Evolutionary conservation across 2,888 invertebrate species (phyloP), one percentile per base, ranked within the genome.

Genomic region (Lasioglossum oenotherae): DNA sequence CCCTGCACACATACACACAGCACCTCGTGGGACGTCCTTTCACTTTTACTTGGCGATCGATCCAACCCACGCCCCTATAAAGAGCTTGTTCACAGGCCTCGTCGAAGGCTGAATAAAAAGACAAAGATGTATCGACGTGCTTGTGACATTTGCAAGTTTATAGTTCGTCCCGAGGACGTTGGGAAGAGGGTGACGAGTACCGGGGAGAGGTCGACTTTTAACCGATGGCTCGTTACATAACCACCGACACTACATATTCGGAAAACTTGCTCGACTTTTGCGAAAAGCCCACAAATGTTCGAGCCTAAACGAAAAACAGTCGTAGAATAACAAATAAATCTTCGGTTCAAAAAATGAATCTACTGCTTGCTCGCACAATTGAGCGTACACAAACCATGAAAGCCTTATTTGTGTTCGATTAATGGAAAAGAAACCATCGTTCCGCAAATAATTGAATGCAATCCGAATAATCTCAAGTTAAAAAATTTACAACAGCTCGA

Each of bases 41-140:
- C 90, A 92, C 92, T 93, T 92, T 92, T 92, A 91, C 82, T 80
- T 82, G 75, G 41, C 89, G 85, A 93, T 92, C 92, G 92, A 92
- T 92, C 91, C 85, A 80, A 87, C 90, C 92, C 86, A 92, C 92
- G 92, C 88, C 86, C 85, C 87, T 86, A 76, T 78, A 72, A 73
- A 85, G 64, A 77, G 78, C 72, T 87, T 88, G 84, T 88, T 87
- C 88, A 85, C 81, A 72, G 73, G 80, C 81, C 82, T 77, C 77
- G 82, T 79, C 81, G 74, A 78, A 73, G 82, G 72, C 19, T 67
- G 84, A 74, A 81, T 77, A 80, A 79, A 87, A 85, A 77, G 81
- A 78, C 72, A 53, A 81, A 83, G 82, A 74, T 74, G 74, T 81
- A 88, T 81, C 84, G 87, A 78, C 74, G 38, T n/a, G 78, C 81